Base-by-base conservation (phyloP, 2,888 invertebrate genomes). In the Sisyra terminalis region DNA sequence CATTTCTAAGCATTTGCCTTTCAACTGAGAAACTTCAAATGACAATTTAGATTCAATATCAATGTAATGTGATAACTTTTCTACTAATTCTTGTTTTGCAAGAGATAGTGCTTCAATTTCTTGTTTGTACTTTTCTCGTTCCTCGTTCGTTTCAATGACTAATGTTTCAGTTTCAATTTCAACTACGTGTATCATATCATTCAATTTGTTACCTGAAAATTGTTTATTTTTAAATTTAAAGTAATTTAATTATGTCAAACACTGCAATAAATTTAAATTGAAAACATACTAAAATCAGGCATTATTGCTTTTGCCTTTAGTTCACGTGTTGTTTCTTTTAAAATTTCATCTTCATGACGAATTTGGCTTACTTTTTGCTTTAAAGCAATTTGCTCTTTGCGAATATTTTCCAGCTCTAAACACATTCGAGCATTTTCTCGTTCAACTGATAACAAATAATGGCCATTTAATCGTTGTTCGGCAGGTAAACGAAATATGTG, bases 401-500 rank as follows among this genome's bases (percentile, higher is more conserved):
- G 47, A 9, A 57, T 50, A 16, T 51, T 47, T 41, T 48, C 47
- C 11, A 58, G 43, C 44, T 55, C 51, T n/a, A 50, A 51, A 39
- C 57, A 53, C 35, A 59, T 44, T 15, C 53, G 50, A 10, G 45
- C 48, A 40, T 57, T 58, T 46, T 59, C 57, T 46, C 52, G 51
- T 43, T 57, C 52, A 10, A 57, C 48, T 10, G 51, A 50, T 14
- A 57, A 49, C 29, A 59, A 45, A 35, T 52, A 53, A 43, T 55
- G 54, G 44, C 52, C 53, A 45, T 53, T 52, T 32, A 52, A 46
- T 10, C 56, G 48, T 42, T 57, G 50, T 18, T 56, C 53, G 1
- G 46, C 46, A 7, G 59, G 57, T 30, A 57, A 42, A 5, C 55
- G 52, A 43, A 54, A 54, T n/a, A 59, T 55, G 45, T 57, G 55